Percentiles rank a stretch among this genome's conserved stretches.
Conservation (phyloP, 2,797 vertebrate genomes). For the Melanotaenia boesemani region DNA sequence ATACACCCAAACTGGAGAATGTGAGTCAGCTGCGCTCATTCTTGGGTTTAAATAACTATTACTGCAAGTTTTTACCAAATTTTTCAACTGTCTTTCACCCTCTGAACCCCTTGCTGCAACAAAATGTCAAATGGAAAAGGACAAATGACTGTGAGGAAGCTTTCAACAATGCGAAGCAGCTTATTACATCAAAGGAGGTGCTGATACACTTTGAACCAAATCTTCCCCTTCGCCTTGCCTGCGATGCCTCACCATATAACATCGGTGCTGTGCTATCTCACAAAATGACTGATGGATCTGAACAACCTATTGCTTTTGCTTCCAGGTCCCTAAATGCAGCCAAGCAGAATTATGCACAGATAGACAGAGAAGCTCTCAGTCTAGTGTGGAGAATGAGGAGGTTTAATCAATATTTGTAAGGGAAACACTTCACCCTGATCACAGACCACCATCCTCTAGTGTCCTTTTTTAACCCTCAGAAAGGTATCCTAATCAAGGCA, state of each 20-base stretch:
- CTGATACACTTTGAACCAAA: background rate
- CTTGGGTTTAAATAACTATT: background rate
- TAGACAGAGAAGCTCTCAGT: background rate
- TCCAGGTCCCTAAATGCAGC: background rate
- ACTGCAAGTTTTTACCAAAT: background rate
- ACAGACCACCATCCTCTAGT: no score
- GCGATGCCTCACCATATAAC: background rate
- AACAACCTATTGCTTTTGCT: conserved; percentile 4
- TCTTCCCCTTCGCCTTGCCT: no score
- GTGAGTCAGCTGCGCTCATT: background rate
- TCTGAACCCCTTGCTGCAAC: background rate
- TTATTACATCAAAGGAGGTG: background rate
- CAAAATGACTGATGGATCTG: background rate
- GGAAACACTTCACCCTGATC: no score
- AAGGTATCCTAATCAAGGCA: no score
- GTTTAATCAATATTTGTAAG: no score
- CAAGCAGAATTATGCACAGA: background rate
- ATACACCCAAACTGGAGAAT: background rate
- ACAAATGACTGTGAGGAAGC: background rate
- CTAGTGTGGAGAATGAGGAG: no score
- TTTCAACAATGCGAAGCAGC: background rate
- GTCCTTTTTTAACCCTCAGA: no score
- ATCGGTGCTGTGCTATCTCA: background rate
- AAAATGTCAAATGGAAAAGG: background rate
- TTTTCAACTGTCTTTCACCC: background rate